Base-by-base conservation (phyloP, 2,888 invertebrate species). In the Caenorhabditis imperialis region DNA sequence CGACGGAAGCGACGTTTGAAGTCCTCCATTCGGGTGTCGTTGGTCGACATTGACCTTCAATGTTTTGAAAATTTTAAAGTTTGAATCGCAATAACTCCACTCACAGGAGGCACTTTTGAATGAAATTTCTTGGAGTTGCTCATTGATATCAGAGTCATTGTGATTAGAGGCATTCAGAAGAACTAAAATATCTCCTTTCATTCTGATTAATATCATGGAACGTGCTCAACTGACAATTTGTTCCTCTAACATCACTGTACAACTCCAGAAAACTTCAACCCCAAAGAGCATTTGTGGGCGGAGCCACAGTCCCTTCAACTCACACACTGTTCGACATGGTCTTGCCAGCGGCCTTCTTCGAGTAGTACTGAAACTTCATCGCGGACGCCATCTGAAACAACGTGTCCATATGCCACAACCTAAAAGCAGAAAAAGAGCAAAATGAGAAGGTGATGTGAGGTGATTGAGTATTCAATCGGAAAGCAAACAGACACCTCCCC, bases 1-100 rank as follows among this genome's bases (percentile, higher is more conserved):
- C 88, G 84, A 35, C 88, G 82, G 58, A 88, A 88, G 7, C 86
- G 78, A 14, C 83, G 75, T 44, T 88, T 88, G 75, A 88, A 85
- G 30, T 87, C 87, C 54, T 87, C 87, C 70, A 87, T 61, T 2
- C 80, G 54, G 10, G 16, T 67, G 45, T 63, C 74, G 3, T 25
- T 60, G n/a, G n/a, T n/a, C 3, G 67, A 73, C 53, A 67, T 58
- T 12, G 54, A 80, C 10, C 60, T 76, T 25, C 8, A 55, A 69
- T 5, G 20, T 25, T 25, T 44, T 10, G 53, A 14, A 22, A 47
- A 18, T 44, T 10, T 6, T 12, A 23, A 23, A 54, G 25, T 55
- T 44, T 12, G 16, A 12, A 22, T 30, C n/a, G n/a, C n/a, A n/a
- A n/a, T n/a, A n/a, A n/a, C n/a, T n/a, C n/a, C n/a, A n/a, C n/a